Percentiles rank a stretch among this genome's conserved stretches.
Conservation (phyloP, 2,888 invertebrate genomes). For the Acronicta alni region DNA sequence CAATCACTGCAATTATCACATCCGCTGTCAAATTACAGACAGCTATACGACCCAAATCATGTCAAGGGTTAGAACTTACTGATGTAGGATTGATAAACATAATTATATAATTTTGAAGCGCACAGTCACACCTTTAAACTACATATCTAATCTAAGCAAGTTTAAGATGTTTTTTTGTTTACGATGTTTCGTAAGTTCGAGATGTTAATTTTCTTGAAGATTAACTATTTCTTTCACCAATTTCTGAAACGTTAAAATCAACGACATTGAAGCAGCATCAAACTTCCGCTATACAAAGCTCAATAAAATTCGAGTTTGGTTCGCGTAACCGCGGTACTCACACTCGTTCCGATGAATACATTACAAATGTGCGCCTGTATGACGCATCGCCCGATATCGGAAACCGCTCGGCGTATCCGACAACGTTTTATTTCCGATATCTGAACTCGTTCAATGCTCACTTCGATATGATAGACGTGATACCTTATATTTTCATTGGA, state of each 20-base stretch:
- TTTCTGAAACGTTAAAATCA: constrained; percentile 1
- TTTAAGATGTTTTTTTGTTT: no score
- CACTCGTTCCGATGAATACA: constrained; percentile 57
- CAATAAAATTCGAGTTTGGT: constrained; percentile 46
- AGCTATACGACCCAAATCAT: constrained; percentile 14
- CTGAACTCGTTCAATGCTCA: constrained; percentile 65
- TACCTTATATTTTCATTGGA: constrained; percentile 52
- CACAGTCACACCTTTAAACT: no score
- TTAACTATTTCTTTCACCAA: background rate
- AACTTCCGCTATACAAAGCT: constrained; percentile 27
- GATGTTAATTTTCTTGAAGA: no score
- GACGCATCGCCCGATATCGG: constrained; percentile 62
- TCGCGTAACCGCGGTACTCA: constrained; percentile 31
- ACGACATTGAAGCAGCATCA: background rate
- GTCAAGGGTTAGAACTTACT: constrained; percentile 30
- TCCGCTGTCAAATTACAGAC: constrained; percentile 47
- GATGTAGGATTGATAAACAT: background rate
- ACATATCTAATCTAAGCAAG: no score
- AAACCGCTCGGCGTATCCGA: constrained; percentile 62
- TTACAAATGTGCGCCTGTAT: constrained; percentile 57
- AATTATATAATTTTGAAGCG: constrained; percentile 3
- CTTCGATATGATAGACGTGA: constrained; percentile 63
- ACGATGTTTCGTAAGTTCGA: no score
- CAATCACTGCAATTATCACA: constrained; percentile 34
- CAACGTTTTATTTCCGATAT: constrained; percentile 69